A percentile compares a stretch with the other conserved stretches of the same genome.
Conservation (phyloP, 1,140 invertebrate species). For the Andricus grossulariae region DNA sequence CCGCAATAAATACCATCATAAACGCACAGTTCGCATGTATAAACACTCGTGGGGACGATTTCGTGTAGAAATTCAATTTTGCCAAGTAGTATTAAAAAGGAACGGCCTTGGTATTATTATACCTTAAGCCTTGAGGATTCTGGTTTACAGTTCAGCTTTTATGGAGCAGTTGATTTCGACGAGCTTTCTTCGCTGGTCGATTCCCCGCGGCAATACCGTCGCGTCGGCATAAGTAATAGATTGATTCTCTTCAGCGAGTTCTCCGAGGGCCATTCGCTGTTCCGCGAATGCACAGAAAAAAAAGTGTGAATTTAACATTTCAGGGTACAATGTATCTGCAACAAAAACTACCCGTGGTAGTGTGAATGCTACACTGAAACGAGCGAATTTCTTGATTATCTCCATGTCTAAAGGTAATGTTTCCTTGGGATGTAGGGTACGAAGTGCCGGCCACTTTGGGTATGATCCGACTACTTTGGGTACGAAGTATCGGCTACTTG, state of each 20-base stretch:
- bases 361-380: too few species aligned
- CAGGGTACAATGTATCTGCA: too few species aligned
- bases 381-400: too few species aligned
- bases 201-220: constrained; percentile 13
- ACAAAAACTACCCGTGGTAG: too few species aligned
- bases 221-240: constrained; percentile 38
- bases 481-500: too few species aligned
- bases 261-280: background rate
- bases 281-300: background rate
- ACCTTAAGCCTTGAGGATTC: constrained; percentile 42
- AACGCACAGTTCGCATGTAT: constrained; percentile 31
- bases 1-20: constrained; percentile 16
- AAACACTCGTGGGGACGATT: constrained; percentile 39
- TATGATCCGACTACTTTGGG: too few species aligned
- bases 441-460: too few species aligned
- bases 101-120: constrained; percentile 33
- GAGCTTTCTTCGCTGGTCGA: constrained; percentile 20
- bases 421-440: too few species aligned
- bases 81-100: constrained; percentile 45
- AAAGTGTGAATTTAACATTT: too few species aligned
- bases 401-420: too few species aligned
- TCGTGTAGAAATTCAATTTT: constrained; percentile 52
- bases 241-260: constrained; percentile 6
- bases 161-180: constrained; percentile 45
- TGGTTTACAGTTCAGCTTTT: constrained; percentile 54